A percentile compares a stretch with the other conserved stretches of the same genome.
These are phyloP conservation scores for Theristus sp. DNA, from an alignment of 2,888 invertebrate genomes.

Conservation along the genomic window DNA sequence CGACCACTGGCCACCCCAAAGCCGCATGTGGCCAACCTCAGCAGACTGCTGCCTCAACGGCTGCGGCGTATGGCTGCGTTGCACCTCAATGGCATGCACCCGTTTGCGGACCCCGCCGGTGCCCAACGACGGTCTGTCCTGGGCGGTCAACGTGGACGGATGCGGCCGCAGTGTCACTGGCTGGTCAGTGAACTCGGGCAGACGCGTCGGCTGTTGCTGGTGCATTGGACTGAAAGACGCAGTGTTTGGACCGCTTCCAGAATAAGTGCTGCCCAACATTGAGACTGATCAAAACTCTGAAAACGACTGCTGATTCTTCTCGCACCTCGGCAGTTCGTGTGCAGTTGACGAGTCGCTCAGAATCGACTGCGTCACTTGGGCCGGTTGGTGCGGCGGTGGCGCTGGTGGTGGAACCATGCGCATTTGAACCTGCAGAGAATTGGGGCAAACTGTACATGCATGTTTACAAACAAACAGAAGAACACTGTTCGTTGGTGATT, in stretches of 20 bases:
- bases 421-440: neutral
- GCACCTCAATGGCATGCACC: neutral
- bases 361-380: neutral
- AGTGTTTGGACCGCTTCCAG: too few species aligned
- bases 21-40: too few species aligned
- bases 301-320: too few species aligned
- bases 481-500: too few species aligned
- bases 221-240: too few species aligned
- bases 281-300: too few species aligned
- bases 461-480: neutral
- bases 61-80: neutral
- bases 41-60: too few species aligned
- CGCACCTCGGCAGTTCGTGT: neutral
- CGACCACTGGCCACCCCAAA: too few species aligned
- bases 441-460: too few species aligned
- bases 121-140: neutral
- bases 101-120: neutral
- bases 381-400: neutral
- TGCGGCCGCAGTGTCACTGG: neutral
- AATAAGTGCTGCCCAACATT: too few species aligned
- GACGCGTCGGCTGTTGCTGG: neutral
- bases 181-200: neutral
- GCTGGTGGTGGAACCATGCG: neutral
- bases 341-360: neutral
- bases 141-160: neutral